Evolutionary conservation across 2,797 vertebrate species (phyloP).

Genomic region (Macrochelys suwanniensis): DNA sequence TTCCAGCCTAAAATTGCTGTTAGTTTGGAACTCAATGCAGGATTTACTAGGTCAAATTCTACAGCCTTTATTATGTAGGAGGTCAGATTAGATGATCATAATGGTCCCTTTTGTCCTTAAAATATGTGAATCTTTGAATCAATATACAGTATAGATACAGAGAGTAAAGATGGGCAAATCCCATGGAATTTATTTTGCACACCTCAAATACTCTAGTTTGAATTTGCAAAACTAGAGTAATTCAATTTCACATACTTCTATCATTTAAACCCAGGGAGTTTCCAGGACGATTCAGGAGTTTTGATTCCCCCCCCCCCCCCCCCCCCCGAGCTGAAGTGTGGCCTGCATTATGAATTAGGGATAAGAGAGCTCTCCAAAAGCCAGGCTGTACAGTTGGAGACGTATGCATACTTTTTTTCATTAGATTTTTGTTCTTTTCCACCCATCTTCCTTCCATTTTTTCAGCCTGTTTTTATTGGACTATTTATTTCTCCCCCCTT

Average conservation of each 20-base stretch:
- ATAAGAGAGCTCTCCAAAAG: not conserved
- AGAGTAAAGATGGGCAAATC: not conserved
- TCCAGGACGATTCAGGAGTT: not conserved
- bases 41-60: not conserved
- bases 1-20: not conserved
- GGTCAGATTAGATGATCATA: not conserved
- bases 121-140: not conserved
- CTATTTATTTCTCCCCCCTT: not conserved
- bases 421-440: not conserved
- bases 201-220: conserved; percentile 25
- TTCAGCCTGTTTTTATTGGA: not conserved
- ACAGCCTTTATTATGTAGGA: not conserved
- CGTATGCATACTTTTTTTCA: not conserved
- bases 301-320: rapidly evolving
- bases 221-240: conserved; percentile 32
- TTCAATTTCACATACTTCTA: not conserved
- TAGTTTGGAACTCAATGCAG: not conserved
- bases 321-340: rapidly evolving
- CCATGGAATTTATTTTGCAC: not conserved
- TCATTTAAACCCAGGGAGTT: not conserved
- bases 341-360: conserved; percentile 17
- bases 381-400: not conserved
- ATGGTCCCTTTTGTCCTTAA: not conserved
- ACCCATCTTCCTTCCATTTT: not conserved
- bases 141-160: not conserved